phyloP scores from a whole-genome alignment of 2,888 invertebrate species.

The Sycophila texana region DNA sequence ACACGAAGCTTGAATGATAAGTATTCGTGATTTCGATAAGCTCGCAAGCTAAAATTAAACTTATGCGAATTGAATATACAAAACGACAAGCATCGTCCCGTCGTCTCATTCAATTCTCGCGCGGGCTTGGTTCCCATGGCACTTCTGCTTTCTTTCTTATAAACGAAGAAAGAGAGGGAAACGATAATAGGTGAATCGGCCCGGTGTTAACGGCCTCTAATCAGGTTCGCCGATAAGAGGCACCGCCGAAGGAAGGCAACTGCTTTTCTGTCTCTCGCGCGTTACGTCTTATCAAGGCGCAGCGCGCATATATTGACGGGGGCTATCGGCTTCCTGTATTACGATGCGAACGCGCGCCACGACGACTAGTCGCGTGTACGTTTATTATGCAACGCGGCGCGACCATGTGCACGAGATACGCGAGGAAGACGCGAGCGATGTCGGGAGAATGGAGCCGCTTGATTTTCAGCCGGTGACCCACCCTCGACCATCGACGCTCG shows the following conservation, averaged over 20 bases:
- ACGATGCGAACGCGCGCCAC: conserved; percentile 26
- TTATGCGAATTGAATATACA: too few species aligned
- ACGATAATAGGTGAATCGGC: conserved; percentile 48
- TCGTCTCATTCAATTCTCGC: too few species aligned
- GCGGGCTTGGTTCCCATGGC: too few species aligned
- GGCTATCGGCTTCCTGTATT: conserved; percentile 57
- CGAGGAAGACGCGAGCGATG: not conserved
- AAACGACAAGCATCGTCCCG: too few species aligned
- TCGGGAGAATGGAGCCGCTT: not conserved
- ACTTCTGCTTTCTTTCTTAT: too few species aligned
- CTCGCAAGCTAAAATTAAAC: too few species aligned
- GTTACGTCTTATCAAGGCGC: conserved; percentile 43
- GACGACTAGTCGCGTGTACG: conserved; percentile 18
- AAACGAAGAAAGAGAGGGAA: not conserved
- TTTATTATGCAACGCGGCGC: conserved; percentile 41
- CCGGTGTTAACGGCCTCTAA: conserved; percentile 58
- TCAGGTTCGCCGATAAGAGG: conserved; percentile 54
- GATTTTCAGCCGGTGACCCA: not conserved
- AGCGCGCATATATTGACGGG: conserved; percentile 36
- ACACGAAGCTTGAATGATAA: too few species aligned
- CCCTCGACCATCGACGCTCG: not conserved
- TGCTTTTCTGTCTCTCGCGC: conserved; percentile 13
- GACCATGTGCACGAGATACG: not conserved
- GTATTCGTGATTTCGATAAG: too few species aligned
- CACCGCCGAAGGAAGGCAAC: conserved; percentile 5